phyloP scores from a whole-genome alignment of 2,888 invertebrate species.

The Hecatera dysodea region DNA sequence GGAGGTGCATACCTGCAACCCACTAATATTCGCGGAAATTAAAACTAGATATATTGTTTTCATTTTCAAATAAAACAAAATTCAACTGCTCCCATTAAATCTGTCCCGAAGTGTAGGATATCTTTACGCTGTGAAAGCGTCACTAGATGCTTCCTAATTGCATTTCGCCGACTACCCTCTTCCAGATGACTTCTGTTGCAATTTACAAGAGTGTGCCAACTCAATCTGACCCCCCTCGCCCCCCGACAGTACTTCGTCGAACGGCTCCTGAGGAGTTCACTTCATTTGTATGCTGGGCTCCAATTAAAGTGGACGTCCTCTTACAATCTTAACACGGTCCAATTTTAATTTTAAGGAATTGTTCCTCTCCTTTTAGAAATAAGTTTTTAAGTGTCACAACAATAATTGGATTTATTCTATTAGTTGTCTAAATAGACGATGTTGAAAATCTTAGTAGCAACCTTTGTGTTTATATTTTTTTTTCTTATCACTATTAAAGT shows the following conservation, averaged over 20 bases:
- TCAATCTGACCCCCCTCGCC: conserved; percentile 63
- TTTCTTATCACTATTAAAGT: neutral
- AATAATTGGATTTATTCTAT: conserved; percentile 62
- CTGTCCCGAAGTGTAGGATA: conserved; percentile 63
- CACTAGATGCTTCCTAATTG: conserved; percentile 76
- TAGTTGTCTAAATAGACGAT: neutral
- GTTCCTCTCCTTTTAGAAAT: conserved; percentile 59
- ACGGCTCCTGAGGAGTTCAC: conserved; percentile 41
- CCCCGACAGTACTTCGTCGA: conserved; percentile 45
- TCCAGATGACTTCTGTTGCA: conserved; percentile 76
- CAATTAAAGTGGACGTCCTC: conserved; percentile 59
- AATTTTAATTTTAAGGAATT: conserved; percentile 67
- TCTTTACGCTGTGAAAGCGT: conserved; percentile 66
- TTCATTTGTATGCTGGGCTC: conserved; percentile 63
- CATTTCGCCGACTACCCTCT: conserved; percentile 73
- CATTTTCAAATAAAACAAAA: neutral
- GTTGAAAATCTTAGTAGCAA: neutral
- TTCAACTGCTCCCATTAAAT: conserved; percentile 14
- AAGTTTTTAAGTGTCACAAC: conserved; percentile 52
- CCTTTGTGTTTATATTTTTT: neutral
- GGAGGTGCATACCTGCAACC: too few relatives aligned
- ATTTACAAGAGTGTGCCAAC: conserved; percentile 71
- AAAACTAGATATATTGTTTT: too few relatives aligned
- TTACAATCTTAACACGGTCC: conserved; percentile 64
- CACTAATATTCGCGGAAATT: too few relatives aligned